Base-by-base conservation (phyloP, 2,113 vertebrate species). In the Psilopogon haemacephalus region DNA sequence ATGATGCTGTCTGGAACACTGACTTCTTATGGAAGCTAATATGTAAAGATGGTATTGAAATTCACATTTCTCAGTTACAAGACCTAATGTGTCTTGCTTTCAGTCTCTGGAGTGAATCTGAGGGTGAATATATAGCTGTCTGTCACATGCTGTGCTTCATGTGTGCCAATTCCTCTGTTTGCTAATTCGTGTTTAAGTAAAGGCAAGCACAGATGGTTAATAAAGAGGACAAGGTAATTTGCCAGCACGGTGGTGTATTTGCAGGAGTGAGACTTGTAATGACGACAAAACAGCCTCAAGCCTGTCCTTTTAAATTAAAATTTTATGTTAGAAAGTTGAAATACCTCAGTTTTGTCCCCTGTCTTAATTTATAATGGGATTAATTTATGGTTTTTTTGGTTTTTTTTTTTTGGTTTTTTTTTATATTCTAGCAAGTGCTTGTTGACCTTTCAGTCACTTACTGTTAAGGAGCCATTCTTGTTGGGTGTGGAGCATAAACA, bases 171-270 rank as follows among this genome's bases (percentile, higher is more conserved):
- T 89, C 46, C 37, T 93, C 73, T 94, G 90, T 95, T 96, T 90
- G 79, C 76, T 90, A 30, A 60, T 78, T 84, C 65, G 82, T 70
- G 52, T 89, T 62, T 44, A 88, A 82, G 68, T 93, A 50, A 92
- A 93, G 78, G 63, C 77, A 86, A 92, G 78, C 86, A 82, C 88
- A 93, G 93, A 90, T 92, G 93, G 93, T 60, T 94, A 68, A 46
- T 78, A 52, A 80, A 52, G 76, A 67, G 40, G 75, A 81, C 65
- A 68, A 90, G 89, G 63, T 90, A 72, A 94, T 75, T 93, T 42
- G 30, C 59, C 81, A 52, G 63, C 65, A 55, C 62, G 90, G 55
- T 79, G 55, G 17, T 89, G 60, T 76, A 44, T 62, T 79, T 93
- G 86, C 74, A 67, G 86, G 70, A 92, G 40, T 42, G 32, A 52